A percentile compares a stretch with the other conserved stretches of the same genome.
phyloP scores from a whole-genome alignment of 2,797 vertebrate genomes.

The Etheostoma perlongum region DNA sequence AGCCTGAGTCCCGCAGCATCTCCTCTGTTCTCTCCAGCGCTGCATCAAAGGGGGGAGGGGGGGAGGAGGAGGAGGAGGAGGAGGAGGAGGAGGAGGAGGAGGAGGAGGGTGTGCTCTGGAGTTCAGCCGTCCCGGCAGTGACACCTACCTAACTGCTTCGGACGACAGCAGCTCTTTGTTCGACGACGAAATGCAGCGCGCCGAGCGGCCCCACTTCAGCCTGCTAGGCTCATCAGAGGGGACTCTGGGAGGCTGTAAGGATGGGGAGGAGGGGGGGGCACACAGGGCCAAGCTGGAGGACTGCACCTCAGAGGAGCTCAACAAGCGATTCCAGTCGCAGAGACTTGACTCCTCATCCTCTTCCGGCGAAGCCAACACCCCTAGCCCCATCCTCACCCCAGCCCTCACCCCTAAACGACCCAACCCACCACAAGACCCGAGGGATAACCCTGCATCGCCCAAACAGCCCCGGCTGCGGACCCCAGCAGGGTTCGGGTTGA shows the following conservation, averaged over 20 bases:
- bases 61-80: constrained; percentile 57
- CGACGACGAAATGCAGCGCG: constrained; percentile 90
- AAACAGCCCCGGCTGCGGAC: constrained; percentile 88
- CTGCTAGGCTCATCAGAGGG: constrained; percentile 58
- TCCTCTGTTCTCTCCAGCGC: constrained; percentile 85
- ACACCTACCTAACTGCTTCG: constrained; percentile 92
- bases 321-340: constrained; percentile 92
- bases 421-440: constrained; percentile 77
- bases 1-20: constrained; percentile 77
- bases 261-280: constrained; percentile 11
- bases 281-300: constrained; percentile 80
- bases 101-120: constrained; percentile 61
- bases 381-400: constrained; percentile 88
- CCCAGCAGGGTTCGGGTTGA: constrained; percentile 85
- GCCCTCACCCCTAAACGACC: constrained; percentile 88
- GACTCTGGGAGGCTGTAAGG: constrained; percentile 29
- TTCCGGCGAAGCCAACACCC: constrained; percentile 89
- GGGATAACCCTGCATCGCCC: constrained; percentile 73
- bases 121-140: constrained; percentile 87
- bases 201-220: constrained; percentile 79
- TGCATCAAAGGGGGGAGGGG: constrained; percentile 86
- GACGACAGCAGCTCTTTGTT: constrained; percentile 96
- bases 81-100: constrained; percentile 65
- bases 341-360: constrained; percentile 92
- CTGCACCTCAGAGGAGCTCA: constrained; percentile 91